These are phyloP conservation scores for Oxyteleia sp. DNA, from an alignment of 2,888 invertebrate genomes.

Conservation along the genomic window DNA sequence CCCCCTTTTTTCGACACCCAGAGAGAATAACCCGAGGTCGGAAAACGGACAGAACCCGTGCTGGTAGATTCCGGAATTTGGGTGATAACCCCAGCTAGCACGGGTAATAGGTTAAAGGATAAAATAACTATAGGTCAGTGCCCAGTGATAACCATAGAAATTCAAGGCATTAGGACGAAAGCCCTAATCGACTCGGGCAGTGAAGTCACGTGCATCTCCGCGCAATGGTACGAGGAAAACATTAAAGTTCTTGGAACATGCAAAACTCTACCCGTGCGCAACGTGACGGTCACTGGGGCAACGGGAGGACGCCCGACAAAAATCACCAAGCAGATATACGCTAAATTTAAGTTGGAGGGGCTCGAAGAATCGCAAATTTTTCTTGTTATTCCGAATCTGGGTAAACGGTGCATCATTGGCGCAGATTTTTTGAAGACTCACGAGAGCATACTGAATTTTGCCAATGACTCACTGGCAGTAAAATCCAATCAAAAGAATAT, in stretches of 20 bases:
- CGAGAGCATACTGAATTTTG: neutral
- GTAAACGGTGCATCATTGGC: neutral
- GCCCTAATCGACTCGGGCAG: slow-evolving; percentile 31
- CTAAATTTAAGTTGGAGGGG: neutral
- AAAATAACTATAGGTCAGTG: neutral
- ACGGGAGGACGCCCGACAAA: neutral
- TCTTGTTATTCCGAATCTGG: slow-evolving; percentile 1
- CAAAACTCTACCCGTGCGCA: neutral
- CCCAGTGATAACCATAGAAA: neutral
- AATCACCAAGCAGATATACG: neutral
- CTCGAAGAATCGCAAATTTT: neutral
- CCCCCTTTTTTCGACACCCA: no score
- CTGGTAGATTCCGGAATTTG: neutral
- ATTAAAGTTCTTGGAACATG: neutral
- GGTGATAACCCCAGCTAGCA: neutral
- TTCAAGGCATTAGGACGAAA: neutral
- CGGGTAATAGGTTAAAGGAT: neutral
- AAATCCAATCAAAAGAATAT: neutral
- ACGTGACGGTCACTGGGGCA: neutral
- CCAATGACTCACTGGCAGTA: neutral
- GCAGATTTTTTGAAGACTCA: neutral
- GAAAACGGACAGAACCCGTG: slow-evolving; percentile 1
- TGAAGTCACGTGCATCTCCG: slow-evolving; percentile 9
- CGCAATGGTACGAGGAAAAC: neutral
- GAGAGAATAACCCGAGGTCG: neutral